Conservation (phyloP, 2,888 invertebrate genomes). For the Trichacis sp. region DNA sequence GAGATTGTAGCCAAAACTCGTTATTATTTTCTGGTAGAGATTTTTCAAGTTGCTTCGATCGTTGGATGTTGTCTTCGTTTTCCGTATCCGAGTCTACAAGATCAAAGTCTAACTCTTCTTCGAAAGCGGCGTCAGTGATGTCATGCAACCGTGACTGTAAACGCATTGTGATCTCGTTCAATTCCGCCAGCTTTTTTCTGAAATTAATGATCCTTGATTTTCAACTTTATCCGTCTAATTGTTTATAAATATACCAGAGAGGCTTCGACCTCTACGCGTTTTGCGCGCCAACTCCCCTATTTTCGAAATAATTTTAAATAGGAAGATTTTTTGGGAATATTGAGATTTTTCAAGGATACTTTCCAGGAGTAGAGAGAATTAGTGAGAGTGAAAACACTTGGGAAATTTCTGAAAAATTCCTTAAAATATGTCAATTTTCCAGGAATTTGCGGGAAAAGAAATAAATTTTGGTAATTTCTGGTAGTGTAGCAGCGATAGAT, state of each 20-base stretch:
- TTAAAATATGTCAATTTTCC: too few species aligned
- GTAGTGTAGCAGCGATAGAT: too few species aligned
- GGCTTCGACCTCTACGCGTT: too few species aligned
- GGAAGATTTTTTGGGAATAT: too few species aligned
- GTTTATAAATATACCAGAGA: not conserved
- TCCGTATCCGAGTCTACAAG: conserved; percentile 49
- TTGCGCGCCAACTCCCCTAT: too few species aligned
- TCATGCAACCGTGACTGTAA: conserved; percentile 72
- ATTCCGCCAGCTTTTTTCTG: conserved; percentile 75
- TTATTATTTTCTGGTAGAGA: conserved; percentile 27
- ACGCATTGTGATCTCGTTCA: conserved; percentile 76
- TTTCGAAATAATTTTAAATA: too few species aligned
- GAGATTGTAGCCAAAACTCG: conserved; percentile 28
- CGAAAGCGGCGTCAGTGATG: conserved; percentile 72
- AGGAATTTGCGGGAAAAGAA: too few species aligned
- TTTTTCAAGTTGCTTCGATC: conserved; percentile 26
- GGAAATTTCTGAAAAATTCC: too few species aligned
- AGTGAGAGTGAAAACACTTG: too few species aligned
- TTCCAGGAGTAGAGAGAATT: too few species aligned
- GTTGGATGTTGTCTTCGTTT: conserved; percentile 45
- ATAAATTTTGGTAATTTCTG: too few species aligned
- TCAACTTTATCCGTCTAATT: not conserved
- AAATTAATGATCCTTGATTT: conserved; percentile 49
- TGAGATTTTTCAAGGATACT: too few species aligned
- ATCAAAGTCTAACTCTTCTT: conserved; percentile 73